Conservation (phyloP, 2,888 invertebrate species). For the Halocaridina rubra region DNA sequence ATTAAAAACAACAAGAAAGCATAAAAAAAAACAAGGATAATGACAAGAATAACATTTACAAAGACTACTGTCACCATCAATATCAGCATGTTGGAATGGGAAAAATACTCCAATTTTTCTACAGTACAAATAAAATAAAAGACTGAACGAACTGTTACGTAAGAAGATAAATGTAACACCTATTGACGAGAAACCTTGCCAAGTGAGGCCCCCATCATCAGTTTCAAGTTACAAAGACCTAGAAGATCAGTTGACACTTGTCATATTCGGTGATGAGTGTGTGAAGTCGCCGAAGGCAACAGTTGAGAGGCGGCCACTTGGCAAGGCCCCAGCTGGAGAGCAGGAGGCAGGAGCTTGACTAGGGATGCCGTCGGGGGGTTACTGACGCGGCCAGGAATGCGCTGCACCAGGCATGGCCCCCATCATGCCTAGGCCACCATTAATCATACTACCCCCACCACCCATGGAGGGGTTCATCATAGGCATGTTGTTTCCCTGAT, state of each 20-base stretch:
- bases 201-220: slow-evolving; percentile 61
- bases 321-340: slow-evolving; percentile 60
- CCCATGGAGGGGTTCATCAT: slow-evolving; percentile 50
- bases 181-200: slow-evolving; percentile 58
- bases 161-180: too few species aligned
- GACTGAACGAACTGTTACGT: slow-evolving; percentile 32
- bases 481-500: slow-evolving; percentile 43
- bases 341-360: slow-evolving; percentile 59
- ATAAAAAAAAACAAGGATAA: too few species aligned
- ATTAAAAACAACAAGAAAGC: slow-evolving; percentile 5
- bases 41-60: slow-evolving; percentile 10
- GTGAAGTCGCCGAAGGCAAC: slow-evolving; percentile 56
- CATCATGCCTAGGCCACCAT: slow-evolving; percentile 56
- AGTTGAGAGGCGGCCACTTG: slow-evolving; percentile 56
- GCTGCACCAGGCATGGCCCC: slow-evolving; percentile 57
- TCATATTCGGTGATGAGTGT: slow-evolving; percentile 51
- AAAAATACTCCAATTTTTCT: slow-evolving; percentile 56
- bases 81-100: slow-evolving; percentile 60
- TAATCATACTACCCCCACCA: slow-evolving; percentile 49
- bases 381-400: slow-evolving; percentile 56
- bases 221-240: slow-evolving; percentile 43
- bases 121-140: slow-evolving; percentile 42
- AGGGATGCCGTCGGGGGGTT: slow-evolving; percentile 51
- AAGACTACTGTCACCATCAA: too few species aligned
- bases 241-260: slow-evolving; percentile 58